These are phyloP conservation scores for Lamproptera curius DNA, from an alignment of 2,888 invertebrate species.

Conservation along the genomic window DNA sequence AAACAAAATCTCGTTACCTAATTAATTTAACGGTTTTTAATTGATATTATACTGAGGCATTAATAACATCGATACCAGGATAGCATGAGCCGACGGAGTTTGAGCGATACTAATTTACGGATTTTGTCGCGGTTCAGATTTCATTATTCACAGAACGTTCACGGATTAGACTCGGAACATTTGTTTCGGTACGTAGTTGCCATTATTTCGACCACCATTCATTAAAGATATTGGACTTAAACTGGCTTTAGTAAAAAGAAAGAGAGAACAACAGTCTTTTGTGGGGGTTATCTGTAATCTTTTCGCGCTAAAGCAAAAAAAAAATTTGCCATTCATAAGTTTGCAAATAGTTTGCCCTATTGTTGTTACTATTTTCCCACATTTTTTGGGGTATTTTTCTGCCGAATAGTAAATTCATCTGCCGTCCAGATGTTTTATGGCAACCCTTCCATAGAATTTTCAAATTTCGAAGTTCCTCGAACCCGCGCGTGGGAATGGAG, in stretches of 20 bases:
- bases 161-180: too few relatives aligned
- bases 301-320: conserved; percentile 1
- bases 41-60: too few relatives aligned
- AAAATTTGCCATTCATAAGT: conserved; percentile 1
- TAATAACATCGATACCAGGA: too few relatives aligned
- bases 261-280: not conserved
- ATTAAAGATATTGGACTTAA: not conserved
- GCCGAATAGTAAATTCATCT: conserved; percentile 24
- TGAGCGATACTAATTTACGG: too few relatives aligned
- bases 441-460: conserved; percentile 34
- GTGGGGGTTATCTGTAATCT: not conserved
- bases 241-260: not conserved
- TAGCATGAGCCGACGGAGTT: too few relatives aligned
- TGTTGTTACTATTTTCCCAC: conserved; percentile 19
- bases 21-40: too few relatives aligned
- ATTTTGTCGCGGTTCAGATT: too few relatives aligned
- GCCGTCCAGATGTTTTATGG: conserved; percentile 37
- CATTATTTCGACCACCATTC: not conserved
- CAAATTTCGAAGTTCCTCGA: conserved; percentile 35
- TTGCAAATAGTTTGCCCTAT: conserved; percentile 3
- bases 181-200: not conserved
- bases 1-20: too few relatives aligned
- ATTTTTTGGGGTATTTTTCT: conserved; percentile 18
- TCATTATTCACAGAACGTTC: too few relatives aligned
- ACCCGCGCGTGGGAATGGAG: conserved; percentile 37